Evolutionary conservation across 2,113 vertebrate species (phyloP), one percentile per base, ranked within the genome.

Genomic region (Sprattus sprattus): DNA sequence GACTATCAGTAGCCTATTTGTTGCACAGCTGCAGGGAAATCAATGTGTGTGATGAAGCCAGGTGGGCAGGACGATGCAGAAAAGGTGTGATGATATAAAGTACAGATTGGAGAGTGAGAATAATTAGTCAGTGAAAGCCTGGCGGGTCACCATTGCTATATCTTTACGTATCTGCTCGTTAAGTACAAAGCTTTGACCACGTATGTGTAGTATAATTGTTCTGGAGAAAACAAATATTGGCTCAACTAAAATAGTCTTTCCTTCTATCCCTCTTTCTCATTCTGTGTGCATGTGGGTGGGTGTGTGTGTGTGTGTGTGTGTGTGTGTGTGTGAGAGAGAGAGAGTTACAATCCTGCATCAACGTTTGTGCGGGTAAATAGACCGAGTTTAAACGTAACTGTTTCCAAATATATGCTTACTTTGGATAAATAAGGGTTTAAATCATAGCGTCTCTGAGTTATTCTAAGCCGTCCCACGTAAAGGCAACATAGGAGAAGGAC

Each of bases 261-360:
- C 28, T 32, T 78, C 71, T 78, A 28, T 11, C 28, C 28, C 71
- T 54, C 60, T n/a, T 82, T 84, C 84, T 90, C 86, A 88, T 39
- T 84, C 87, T 87, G 57, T 85, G 22, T 67, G 22, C 28, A 6
- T 67, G 18, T 15, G 47, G 0, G 47, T 11, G 47, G 10, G 47
- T 11, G 46, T 87, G 67, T 84, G 22, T 67, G 22, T 25, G 22
- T 67, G 18, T 5, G 47, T 87, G 71, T 85, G 22, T 67, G 20
- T 64, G 20, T 64, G 15, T 16, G 46, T 13, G 10, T 20, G 52
- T 4, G 52, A 57, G 45, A 84, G 60, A 18, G 13, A 47, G 11
- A 28, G 16, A 84, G 83, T 11, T 49, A 49, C n/a, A 28, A 11
- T 75, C 67, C 39, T 78, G 22, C 60, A 78, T 28, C 71, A 78